Conservation (phyloP, 2,113 vertebrate genomes). For the Plotosus lineatus region DNA sequence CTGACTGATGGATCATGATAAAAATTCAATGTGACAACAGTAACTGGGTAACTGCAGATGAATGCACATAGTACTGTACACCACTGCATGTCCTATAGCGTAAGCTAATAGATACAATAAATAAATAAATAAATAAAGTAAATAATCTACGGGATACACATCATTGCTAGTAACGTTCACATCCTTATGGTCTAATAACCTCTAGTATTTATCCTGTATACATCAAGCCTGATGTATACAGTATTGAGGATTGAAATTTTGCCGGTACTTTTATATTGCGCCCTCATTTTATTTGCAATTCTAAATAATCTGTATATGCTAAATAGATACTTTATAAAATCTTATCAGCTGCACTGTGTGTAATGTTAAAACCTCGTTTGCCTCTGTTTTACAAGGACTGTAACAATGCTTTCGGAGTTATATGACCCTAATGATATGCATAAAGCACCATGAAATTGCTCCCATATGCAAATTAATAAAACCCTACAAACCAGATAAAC, state of each 20-base stretch:
- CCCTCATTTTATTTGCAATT: conserved; percentile 9
- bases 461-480: conserved; percentile 54
- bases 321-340: conserved; percentile 2
- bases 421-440: conserved; percentile 49
- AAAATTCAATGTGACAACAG: neutral
- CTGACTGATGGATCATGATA: conserved; percentile 6
- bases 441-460: conserved; percentile 50
- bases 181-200: neutral
- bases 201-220: neutral
- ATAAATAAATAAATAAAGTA: no score
- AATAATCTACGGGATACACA: neutral
- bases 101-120: no score
- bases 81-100: neutral
- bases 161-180: neutral
- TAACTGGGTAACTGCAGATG: neutral
- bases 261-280: neutral
- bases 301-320: neutral
- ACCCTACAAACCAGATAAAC: conserved; percentile 53
- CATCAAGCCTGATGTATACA: no score
- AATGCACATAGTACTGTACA: neutral
- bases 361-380: conserved; percentile 45
- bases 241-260: conserved; percentile 6
- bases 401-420: conserved; percentile 47
- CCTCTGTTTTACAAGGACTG: conserved; percentile 40
- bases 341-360: conserved; percentile 20